Percentiles rank a stretch among this genome's conserved stretches.
Evolutionary conservation across 2,888 invertebrate genomes (phyloP).

Genomic region (Leptinotarsa haldemani): DNA sequence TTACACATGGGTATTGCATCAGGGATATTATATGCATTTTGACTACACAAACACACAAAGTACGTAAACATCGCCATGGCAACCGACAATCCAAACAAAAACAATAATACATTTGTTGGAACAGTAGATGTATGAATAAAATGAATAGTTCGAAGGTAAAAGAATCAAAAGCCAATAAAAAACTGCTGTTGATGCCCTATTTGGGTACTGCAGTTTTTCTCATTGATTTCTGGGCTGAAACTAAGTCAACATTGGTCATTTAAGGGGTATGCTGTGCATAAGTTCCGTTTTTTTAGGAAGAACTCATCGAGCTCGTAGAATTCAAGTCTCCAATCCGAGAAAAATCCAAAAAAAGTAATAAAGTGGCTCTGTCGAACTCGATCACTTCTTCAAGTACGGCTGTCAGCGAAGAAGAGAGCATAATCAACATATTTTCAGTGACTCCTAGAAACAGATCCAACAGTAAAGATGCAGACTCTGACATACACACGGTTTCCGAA

Average conservation of each 20-base stretch:
- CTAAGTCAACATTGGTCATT: neutral
- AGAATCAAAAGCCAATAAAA: neutral
- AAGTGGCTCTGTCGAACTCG: conserved; percentile 34
- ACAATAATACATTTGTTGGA: neutral
- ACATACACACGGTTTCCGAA: conserved; percentile 46
- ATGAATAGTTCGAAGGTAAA: conserved; percentile 25
- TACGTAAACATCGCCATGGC: neutral
- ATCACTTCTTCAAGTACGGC: conserved; percentile 28
- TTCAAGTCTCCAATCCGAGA: conserved; percentile 43
- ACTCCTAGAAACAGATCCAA: conserved; percentile 39
- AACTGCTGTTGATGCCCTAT: neutral
- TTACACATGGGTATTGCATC: too few relatives aligned
- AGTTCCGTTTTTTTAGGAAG: conserved; percentile 43
- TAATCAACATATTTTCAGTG: conserved; percentile 45
- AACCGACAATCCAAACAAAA: conserved; percentile 17
- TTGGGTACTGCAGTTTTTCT: neutral
- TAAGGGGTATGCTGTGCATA: neutral
- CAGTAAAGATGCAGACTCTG: conserved; percentile 36
- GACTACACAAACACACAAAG: neutral
- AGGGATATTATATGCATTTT: too few relatives aligned
- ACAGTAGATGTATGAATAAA: neutral
- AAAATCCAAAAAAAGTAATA: conserved; percentile 37
- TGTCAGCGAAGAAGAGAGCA: conserved; percentile 36
- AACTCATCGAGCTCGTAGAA: conserved; percentile 50
- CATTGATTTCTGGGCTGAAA: neutral